Conservation (phyloP, 2,797 vertebrate genomes). For the Halcyon badia region DNA sequence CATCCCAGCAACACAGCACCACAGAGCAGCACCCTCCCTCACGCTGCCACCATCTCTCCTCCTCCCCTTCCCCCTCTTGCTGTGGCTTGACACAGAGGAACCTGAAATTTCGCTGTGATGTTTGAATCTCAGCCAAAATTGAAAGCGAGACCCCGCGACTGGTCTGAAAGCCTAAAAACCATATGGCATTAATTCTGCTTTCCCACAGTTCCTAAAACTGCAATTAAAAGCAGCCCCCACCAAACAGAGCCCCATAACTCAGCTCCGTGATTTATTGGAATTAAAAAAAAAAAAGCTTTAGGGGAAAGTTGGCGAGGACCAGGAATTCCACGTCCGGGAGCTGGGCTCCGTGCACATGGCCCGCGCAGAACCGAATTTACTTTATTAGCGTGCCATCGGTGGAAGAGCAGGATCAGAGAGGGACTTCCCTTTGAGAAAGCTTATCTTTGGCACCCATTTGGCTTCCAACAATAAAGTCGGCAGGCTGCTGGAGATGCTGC, state of each 20-base stretch:
- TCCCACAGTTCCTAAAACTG: slow-evolving; percentile 75
- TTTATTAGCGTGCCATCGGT: background rate
- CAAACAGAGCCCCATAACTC: slow-evolving; percentile 68
- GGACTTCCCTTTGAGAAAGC: slow-evolving; percentile 14
- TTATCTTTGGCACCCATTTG: slow-evolving; percentile 50
- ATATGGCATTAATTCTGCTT: slow-evolving; percentile 76
- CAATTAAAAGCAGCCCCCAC: slow-evolving; percentile 75
- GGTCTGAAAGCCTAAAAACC: slow-evolving; percentile 63
- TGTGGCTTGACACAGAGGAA: slow-evolving; percentile 57
- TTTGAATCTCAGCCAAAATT: slow-evolving; percentile 65
- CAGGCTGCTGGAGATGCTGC: background rate
- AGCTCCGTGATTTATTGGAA: slow-evolving; percentile 61
- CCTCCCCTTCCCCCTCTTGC: background rate
- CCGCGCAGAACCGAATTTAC: background rate
- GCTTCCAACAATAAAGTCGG: background rate
- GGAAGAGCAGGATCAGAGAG: background rate
- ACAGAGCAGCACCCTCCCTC: background rate
- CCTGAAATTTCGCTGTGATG: slow-evolving; percentile 55
- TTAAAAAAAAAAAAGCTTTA: slow-evolving; percentile 43
- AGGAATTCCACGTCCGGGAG: slow-evolving; percentile 35
- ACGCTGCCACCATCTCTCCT: background rate
- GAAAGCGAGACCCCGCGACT: slow-evolving; percentile 39
- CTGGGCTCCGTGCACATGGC: rapidly evolving
- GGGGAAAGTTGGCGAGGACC: slow-evolving; percentile 59
- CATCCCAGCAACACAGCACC: background rate